phyloP scores from a whole-genome alignment of 2,797 vertebrate species.

The Helostoma temminkii region DNA sequence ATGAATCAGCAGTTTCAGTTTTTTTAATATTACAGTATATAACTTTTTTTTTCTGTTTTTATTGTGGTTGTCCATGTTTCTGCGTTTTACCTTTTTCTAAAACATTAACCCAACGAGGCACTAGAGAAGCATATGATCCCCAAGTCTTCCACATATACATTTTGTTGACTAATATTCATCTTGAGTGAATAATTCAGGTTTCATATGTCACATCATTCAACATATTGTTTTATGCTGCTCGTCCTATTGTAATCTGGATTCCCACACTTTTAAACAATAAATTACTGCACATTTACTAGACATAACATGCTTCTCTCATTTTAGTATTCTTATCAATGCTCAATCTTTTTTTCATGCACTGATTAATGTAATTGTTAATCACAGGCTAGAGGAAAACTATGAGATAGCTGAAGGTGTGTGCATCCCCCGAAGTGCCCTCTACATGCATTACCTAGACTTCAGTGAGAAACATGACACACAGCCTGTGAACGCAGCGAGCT shows the following conservation, averaged over 20 bases:
- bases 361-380: constrained; percentile 39
- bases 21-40: neutral
- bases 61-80: neutral
- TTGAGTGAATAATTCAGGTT: neutral
- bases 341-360: constrained; percentile 1
- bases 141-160: neutral
- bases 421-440: constrained; percentile 97
- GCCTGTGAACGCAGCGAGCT: constrained; percentile 98
- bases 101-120: no score
- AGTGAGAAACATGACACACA: constrained; percentile 98
- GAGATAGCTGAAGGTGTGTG: constrained; percentile 99
- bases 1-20: neutral
- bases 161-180: neutral
- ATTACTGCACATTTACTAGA: neutral
- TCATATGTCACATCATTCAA: neutral
- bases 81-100: neutral
- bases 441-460: constrained; percentile 99
- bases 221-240: neutral
- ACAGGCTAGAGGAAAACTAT: constrained; percentile 98
- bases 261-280: neutral
- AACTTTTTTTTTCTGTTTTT: neutral
- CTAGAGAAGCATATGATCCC: neutral
- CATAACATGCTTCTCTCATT: neutral
- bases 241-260: neutral
- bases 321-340: neutral